Conservation (phyloP, 2,888 invertebrate genomes). For the Leptopilina drosophilae region DNA sequence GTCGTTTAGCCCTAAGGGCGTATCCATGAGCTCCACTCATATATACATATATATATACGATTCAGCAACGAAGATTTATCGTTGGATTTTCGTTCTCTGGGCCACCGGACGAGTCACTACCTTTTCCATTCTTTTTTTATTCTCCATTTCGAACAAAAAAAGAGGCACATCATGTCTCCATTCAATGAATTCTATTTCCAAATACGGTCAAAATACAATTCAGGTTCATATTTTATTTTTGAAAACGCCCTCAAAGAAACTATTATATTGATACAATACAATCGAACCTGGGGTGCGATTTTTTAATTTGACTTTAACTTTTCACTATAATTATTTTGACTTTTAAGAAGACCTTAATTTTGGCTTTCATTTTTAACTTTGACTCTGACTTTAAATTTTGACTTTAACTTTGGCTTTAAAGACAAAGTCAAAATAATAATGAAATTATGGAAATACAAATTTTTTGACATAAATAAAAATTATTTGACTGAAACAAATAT, state of each 20-base stretch:
- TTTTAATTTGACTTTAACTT: too few relatives aligned
- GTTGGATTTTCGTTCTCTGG: conserved; percentile 60
- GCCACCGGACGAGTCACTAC: conserved; percentile 29
- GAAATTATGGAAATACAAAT: too few relatives aligned
- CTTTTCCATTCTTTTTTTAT: conserved; percentile 9
- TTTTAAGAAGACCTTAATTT: too few relatives aligned
- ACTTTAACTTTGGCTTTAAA: too few relatives aligned
- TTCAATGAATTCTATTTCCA: background rate
- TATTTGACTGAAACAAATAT: too few relatives aligned
- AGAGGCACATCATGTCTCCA: background rate
- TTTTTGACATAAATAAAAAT: too few relatives aligned
- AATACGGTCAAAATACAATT: conserved; percentile 4
- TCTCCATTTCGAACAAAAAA: background rate
- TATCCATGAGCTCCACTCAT: conserved; percentile 52
- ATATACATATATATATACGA: conserved; percentile 10
- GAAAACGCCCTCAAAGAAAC: background rate
- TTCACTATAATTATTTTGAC: too few relatives aligned
- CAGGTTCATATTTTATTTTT: background rate
- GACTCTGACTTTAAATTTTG: too few relatives aligned
- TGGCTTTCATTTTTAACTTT: too few relatives aligned
- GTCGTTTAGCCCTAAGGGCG: conserved; percentile 74
- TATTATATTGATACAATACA: too few relatives aligned
- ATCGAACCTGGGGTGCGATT: too few relatives aligned
- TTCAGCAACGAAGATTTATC: conserved; percentile 64
- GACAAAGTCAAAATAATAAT: too few relatives aligned